Conservation (phyloP, 2,113 vertebrate species). For the Anoplopoma fimbria region DNA sequence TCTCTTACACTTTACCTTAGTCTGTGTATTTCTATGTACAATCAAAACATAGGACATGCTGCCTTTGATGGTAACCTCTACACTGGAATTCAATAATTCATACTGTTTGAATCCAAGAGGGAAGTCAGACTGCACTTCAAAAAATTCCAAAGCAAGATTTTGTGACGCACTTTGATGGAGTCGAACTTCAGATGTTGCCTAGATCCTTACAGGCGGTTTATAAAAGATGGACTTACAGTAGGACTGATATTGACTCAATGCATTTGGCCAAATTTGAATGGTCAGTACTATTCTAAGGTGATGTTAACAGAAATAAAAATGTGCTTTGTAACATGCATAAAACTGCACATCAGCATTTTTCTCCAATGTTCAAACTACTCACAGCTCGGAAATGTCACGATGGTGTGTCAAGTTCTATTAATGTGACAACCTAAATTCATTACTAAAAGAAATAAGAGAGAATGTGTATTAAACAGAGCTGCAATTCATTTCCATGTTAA, state of each 20-base stretch:
- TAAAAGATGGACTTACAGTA: slow-evolving; percentile 17
- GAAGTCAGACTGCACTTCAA: slow-evolving; percentile 27
- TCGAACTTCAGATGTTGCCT: slow-evolving; percentile 49
- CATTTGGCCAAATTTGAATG: not conserved
- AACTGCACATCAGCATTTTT: slow-evolving; percentile 18
- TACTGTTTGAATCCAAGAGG: slow-evolving; percentile 46
- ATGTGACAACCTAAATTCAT: slow-evolving; percentile 38
- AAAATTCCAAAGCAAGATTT: slow-evolving; percentile 23
- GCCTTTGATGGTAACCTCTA: slow-evolving; percentile 58
- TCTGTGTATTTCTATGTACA: slow-evolving; percentile 14
- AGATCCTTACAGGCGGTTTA: slow-evolving; percentile 33
- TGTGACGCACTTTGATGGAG: slow-evolving; percentile 42
- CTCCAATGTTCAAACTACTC: slow-evolving; percentile 24
- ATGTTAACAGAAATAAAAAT: slow-evolving; percentile 3
- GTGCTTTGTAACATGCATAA: slow-evolving; percentile 8
- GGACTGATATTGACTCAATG: not conserved
- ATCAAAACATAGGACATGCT: slow-evolving; percentile 4
- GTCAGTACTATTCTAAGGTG: slow-evolving; percentile 23
- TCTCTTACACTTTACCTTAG: not conserved
- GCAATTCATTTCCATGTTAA: slow-evolving; percentile 19
- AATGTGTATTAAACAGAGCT: slow-evolving; percentile 1
- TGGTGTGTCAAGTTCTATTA: slow-evolving; percentile 37
- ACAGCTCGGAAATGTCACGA: slow-evolving; percentile 29
- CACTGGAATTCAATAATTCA: slow-evolving; percentile 55
- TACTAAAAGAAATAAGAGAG: slow-evolving; percentile 30